Evolutionary conservation across 64 coral and sea anemone genomes (phyloP).

Genomic region (Actinia equina): DNA sequence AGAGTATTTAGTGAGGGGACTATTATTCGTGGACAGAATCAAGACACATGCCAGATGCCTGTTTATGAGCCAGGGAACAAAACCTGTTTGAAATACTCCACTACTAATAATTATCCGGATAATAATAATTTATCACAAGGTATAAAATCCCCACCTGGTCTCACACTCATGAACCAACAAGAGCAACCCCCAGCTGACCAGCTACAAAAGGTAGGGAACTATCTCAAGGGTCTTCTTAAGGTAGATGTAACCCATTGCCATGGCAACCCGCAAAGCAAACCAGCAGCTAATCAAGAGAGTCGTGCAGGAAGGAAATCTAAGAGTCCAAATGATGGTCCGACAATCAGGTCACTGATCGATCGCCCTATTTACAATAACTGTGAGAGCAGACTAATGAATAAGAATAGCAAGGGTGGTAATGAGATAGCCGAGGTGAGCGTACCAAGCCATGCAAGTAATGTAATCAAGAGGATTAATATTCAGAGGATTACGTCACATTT

Average conservation of each 20-base stretch:
- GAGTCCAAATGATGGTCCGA: neutral
- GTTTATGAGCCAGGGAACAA: neutral
- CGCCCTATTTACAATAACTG: constrained; percentile 3
- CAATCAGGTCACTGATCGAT: neutral
- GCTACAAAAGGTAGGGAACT: constrained; percentile 2
- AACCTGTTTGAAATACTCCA: neutral
- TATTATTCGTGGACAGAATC: neutral
- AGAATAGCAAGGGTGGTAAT: neutral
- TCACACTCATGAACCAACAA: neutral
- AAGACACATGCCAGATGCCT: neutral
- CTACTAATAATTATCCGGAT: neutral
- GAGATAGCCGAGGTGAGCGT: neutral
- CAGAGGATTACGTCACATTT: constrained; percentile 22
- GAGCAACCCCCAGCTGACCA: neutral
- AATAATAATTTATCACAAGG: neutral
- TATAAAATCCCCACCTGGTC: neutral
- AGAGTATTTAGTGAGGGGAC: neutral
- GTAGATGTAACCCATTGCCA: constrained; percentile 5
- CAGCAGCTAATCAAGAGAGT: neutral
- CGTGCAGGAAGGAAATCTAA: neutral
- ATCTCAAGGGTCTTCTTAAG: constrained; percentile 2
- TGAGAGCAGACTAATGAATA: neutral
- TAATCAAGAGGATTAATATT: neutral
- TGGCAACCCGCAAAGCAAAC: neutral
- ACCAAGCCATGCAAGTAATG: neutral